Evolutionary conservation across 2,797 vertebrate genomes (phyloP).

Genomic region (Danio aesculapii): DNA sequence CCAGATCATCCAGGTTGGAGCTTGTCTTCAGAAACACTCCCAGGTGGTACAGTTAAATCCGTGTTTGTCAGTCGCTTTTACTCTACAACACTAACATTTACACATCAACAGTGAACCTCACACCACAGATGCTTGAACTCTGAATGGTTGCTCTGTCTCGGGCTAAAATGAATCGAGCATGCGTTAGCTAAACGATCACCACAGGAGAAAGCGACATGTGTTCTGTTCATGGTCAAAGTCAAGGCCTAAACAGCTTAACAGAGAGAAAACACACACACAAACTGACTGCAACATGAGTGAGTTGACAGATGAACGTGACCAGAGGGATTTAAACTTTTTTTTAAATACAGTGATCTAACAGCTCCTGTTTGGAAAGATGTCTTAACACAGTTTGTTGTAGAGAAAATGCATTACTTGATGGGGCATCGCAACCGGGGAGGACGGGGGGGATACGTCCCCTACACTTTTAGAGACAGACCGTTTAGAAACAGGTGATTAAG

Average conservation of each 20-base stretch:
- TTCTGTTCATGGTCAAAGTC: constrained; percentile 24
- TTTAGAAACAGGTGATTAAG: too few species aligned
- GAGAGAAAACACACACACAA: neutral
- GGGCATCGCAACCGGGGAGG: too few species aligned
- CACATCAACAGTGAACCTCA: constrained; percentile 16
- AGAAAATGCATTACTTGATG: constrained; percentile 1
- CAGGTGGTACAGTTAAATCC: constrained; percentile 36
- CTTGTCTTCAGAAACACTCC: neutral
- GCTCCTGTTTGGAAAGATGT: neutral
- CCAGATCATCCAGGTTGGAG: constrained; percentile 7
- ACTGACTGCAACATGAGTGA: constrained; percentile 5
- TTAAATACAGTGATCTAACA: constrained; percentile 7
- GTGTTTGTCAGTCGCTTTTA: constrained; percentile 15
- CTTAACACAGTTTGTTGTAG: neutral
- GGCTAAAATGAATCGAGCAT: constrained; percentile 5
- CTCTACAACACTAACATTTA: constrained; percentile 24
- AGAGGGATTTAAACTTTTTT: neutral
- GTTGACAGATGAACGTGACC: constrained; percentile 31
- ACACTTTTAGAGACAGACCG: too few species aligned
- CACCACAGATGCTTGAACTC: neutral
- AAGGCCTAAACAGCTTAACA: constrained; percentile 13
- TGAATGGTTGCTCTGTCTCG: constrained; percentile 15
- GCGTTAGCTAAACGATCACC: constrained; percentile 17
- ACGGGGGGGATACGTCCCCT: too few species aligned
- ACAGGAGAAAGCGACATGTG: constrained; percentile 1